Evolutionary conservation across 1,140 invertebrate genomes (phyloP).

Genomic region (Brachionus sp.): DNA sequence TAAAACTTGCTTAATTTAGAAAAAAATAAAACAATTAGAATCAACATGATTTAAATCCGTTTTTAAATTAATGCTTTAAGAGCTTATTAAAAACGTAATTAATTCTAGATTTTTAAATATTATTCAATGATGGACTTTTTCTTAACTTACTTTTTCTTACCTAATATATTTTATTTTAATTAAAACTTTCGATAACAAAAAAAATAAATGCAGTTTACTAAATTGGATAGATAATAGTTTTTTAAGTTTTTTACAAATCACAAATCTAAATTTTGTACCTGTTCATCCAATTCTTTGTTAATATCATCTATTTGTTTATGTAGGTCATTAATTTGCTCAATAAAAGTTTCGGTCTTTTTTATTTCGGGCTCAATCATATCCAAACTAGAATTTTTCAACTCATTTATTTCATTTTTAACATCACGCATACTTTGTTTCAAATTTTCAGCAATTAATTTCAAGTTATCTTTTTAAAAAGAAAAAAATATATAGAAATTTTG

Average conservation of each 20-base stretch:
- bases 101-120: too few relatives aligned
- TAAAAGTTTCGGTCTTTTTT: constrained; percentile 33
- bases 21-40: too few relatives aligned
- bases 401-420: constrained; percentile 15
- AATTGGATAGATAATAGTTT: neutral
- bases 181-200: too few relatives aligned
- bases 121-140: too few relatives aligned
- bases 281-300: constrained; percentile 21
- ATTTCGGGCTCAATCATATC: constrained; percentile 36
- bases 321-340: constrained; percentile 1
- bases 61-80: too few relatives aligned
- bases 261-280: neutral
- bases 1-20: too few relatives aligned
- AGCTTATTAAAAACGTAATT: too few relatives aligned
- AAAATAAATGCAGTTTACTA: neutral
- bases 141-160: too few relatives aligned
- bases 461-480: neutral
- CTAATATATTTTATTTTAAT: too few relatives aligned
- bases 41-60: too few relatives aligned
- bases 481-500: neutral
- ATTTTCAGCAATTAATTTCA: neutral
- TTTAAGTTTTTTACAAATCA: neutral
- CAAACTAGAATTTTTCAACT: neutral
- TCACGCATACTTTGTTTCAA: neutral
- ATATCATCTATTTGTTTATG: constrained; percentile 32